These are phyloP conservation scores for Maniola hyperantus DNA, from an alignment of 2,888 invertebrate species.

Conservation along the genomic window DNA sequence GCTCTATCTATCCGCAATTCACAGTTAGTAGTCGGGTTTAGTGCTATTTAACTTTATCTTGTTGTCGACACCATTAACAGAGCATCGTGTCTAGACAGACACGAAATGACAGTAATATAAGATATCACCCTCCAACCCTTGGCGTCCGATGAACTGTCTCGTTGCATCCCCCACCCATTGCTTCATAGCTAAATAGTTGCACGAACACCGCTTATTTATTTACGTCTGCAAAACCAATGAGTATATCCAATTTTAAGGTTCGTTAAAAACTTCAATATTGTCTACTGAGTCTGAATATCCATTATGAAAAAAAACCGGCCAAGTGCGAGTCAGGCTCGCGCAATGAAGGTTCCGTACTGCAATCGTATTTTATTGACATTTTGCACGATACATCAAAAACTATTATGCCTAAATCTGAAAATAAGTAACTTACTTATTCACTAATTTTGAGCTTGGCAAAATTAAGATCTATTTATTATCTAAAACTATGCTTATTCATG, in stretches of 20 bases:
- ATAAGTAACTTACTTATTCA: neutral
- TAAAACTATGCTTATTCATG: neutral
- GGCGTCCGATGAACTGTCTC: conserved; percentile 74
- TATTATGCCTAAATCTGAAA: no score
- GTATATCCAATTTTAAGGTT: neutral
- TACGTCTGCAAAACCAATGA: neutral
- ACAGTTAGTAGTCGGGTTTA: no score
- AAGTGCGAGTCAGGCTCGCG: no score
- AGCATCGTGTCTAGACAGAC: conserved; percentile 60
- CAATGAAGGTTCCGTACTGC: no score
- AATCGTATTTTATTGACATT: no score
- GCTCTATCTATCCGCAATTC: no score
- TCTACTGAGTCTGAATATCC: no score
- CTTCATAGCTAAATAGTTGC: conserved; percentile 32
- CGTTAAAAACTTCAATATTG: no score
- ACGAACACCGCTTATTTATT: conserved; percentile 25
- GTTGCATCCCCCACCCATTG: conserved; percentile 47
- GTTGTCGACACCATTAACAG: conserved; percentile 25
- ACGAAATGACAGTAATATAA: conserved; percentile 54
- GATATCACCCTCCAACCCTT: conserved; percentile 50
- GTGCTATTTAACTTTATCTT: no score
- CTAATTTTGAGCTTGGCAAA: neutral
- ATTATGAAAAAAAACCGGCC: no score
- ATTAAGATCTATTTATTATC: neutral
- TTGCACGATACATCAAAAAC: no score